Percentiles rank a stretch among this genome's conserved stretches.
phyloP scores from a whole-genome alignment of 2,888 invertebrate genomes.

The Alsophila aescularia region DNA sequence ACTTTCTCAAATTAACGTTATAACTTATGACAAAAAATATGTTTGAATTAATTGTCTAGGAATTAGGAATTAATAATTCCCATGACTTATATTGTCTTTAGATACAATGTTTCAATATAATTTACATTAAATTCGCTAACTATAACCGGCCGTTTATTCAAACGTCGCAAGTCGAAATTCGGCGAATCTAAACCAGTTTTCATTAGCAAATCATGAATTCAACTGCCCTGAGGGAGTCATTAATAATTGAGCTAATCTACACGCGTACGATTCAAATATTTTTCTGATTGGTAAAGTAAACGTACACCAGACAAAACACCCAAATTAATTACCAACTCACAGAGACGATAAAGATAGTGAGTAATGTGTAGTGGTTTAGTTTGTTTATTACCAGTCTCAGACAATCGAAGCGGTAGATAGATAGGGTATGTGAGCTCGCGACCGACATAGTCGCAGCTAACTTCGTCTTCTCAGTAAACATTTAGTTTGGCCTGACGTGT shows the following conservation, averaged over 20 bases:
- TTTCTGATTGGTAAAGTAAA: slow-evolving; percentile 22
- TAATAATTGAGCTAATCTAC: slow-evolving; percentile 5
- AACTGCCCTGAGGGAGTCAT: slow-evolving; percentile 1
- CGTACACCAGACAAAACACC: slow-evolving; percentile 27
- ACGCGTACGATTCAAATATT: slow-evolving; percentile 17
- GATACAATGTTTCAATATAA: no score
- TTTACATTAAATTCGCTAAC: not conserved
- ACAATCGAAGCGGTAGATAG: slow-evolving; percentile 22
- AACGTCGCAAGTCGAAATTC: not conserved
- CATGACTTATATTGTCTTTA: no score
- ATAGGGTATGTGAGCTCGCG: slow-evolving; percentile 26
- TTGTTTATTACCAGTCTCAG: slow-evolving; percentile 23
- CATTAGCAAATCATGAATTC: slow-evolving; percentile 1
- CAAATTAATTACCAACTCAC: slow-evolving; percentile 17
- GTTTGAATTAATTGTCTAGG: not conserved
- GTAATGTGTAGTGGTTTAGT: slow-evolving; percentile 17
- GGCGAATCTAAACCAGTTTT: slow-evolving; percentile 6
- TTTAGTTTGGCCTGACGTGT: slow-evolving; percentile 63
- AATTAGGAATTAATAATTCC: not conserved
- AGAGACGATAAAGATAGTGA: slow-evolving; percentile 10
- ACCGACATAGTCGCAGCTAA: slow-evolving; percentile 50
- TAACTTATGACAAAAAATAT: not conserved
- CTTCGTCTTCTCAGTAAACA: slow-evolving; percentile 63
- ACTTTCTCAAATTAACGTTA: not conserved
- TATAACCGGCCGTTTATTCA: not conserved